These are phyloP conservation scores for Muntiacus muntjak DNA, from an alignment of 2,113 vertebrate genomes.

Conservation along the genomic window DNA sequence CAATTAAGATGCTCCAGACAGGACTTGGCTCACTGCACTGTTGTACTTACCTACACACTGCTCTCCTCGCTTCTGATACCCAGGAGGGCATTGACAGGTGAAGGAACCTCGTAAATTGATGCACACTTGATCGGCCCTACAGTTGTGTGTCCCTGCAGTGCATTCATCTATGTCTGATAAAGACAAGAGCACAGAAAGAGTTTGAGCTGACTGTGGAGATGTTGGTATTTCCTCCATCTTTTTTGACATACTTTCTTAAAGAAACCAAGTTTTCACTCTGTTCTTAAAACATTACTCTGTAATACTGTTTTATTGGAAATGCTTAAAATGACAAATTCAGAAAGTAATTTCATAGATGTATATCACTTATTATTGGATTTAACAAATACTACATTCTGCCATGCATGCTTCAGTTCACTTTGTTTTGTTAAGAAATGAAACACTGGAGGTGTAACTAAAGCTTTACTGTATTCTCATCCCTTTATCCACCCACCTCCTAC, in stretches of 20 bases:
- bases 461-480: neutral
- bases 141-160: slow-evolving; percentile 86
- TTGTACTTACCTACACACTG: slow-evolving; percentile 90
- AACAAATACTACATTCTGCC: neutral
- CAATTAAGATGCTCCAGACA: neutral
- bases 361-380: neutral
- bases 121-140: slow-evolving; percentile 90
- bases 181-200: slow-evolving; percentile 16
- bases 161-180: slow-evolving; percentile 94
- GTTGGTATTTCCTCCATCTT: neutral
- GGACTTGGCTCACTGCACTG: neutral
- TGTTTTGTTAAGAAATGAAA: slow-evolving; percentile 24
- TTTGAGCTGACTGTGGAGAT: neutral
- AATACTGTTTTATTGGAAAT: neutral
- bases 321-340: slow-evolving; percentile 7
- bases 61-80: slow-evolving; percentile 91
- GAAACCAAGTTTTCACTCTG: slow-evolving; percentile 29
- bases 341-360: neutral
- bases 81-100: slow-evolving; percentile 88
- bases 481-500: neutral
- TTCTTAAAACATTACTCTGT: neutral
- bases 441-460: neutral
- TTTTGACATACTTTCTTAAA: neutral
- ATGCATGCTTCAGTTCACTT: neutral
- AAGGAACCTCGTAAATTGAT: slow-evolving; percentile 94